phyloP scores from a whole-genome alignment of 2,797 vertebrate species.

The Phataginus tetradactyla region DNA sequence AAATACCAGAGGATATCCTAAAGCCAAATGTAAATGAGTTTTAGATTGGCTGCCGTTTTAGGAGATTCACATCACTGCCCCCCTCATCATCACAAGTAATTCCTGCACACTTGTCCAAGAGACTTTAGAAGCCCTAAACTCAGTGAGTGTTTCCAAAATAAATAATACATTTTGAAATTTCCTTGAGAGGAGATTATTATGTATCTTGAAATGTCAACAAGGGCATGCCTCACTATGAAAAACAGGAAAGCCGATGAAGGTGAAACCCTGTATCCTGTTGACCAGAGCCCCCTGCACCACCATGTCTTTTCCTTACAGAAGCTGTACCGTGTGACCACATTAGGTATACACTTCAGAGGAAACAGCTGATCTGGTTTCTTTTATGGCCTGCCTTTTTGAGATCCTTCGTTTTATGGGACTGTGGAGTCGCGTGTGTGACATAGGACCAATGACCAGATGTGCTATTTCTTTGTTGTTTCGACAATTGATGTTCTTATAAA shows the following conservation, averaged over 20 bases:
- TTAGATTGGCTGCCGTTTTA: constrained; percentile 23
- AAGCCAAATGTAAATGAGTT: constrained; percentile 6
- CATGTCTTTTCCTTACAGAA: neutral
- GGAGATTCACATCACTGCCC: neutral
- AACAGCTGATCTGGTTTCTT: neutral
- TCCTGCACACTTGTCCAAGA: neutral
- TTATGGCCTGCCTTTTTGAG: neutral
- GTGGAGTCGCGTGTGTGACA: neutral
- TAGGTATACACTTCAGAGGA: neutral
- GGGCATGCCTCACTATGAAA: neutral
- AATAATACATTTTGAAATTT: neutral
- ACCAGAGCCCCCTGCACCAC: neutral
- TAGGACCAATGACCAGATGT: neutral
- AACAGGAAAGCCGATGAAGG: neutral
- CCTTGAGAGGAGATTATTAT: neutral
- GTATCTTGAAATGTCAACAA: neutral
- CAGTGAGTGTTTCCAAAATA: constrained; percentile 29
- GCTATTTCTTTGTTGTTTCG: neutral
- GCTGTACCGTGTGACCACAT: neutral
- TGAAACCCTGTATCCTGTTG: neutral
- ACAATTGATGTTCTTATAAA: neutral
- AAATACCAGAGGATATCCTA: constrained; percentile 48
- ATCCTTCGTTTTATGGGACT: neutral
- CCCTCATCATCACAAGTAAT: neutral
- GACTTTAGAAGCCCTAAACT: neutral